These are phyloP conservation scores for Apocrypta bakeri DNA, from an alignment of 1,140 invertebrate species.

Conservation along the genomic window DNA sequence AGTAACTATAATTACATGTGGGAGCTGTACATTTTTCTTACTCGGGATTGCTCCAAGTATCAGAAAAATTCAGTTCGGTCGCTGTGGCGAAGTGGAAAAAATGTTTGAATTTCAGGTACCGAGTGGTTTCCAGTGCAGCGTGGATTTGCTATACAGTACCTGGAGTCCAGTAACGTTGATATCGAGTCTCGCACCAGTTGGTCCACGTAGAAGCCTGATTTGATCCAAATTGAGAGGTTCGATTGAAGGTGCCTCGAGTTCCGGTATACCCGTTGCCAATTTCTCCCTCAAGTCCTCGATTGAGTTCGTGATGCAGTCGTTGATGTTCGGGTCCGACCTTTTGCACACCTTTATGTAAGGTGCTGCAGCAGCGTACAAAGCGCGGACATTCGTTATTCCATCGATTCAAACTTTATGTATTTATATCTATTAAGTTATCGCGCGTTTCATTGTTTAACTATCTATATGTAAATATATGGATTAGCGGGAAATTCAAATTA, in stretches of 20 bases:
- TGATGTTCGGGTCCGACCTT: constrained; percentile 78
- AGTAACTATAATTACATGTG: too few relatives aligned
- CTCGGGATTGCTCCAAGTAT: too few relatives aligned
- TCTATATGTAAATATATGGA: neutral
- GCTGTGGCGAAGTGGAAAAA: too few relatives aligned
- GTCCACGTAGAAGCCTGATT: constrained; percentile 76
- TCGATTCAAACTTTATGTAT: neutral
- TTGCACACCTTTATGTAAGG: constrained; percentile 81
- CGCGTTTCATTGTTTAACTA: neutral
- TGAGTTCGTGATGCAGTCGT: constrained; percentile 79
- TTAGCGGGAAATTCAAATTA: too few relatives aligned
- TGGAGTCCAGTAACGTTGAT: constrained; percentile 78
- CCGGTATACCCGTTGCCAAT: constrained; percentile 79
- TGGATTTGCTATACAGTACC: constrained; percentile 60
- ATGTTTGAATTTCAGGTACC: too few relatives aligned
- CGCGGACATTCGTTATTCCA: neutral
- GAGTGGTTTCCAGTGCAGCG: too few relatives aligned
- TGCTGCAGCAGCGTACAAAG: constrained; percentile 76
- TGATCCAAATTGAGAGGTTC: constrained; percentile 79
- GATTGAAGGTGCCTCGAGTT: constrained; percentile 80
- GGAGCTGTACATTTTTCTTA: too few relatives aligned
- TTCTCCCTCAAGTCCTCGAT: constrained; percentile 78
- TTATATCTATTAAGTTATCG: neutral
- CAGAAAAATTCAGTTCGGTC: too few relatives aligned
- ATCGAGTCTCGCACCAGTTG: constrained; percentile 77